Base-by-base conservation (phyloP, 2,797 vertebrate genomes). In the Halcyon chelicuti region DNA sequence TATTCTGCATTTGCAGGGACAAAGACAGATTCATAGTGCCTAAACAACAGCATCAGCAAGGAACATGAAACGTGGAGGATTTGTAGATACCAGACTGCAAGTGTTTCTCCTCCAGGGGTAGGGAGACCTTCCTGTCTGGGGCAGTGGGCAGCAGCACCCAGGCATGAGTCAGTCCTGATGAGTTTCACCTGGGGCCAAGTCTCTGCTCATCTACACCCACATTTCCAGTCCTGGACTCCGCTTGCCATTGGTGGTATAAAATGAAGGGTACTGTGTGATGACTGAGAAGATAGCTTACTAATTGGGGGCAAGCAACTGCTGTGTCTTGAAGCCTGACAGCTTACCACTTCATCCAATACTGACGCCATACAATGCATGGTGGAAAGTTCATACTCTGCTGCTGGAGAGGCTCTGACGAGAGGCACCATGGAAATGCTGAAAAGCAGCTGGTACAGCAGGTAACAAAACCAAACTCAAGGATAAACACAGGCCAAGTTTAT, bases 61-160 rank as follows among this genome's bases (percentile, higher is more conserved):
- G 29, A 37, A 8, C 11, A 1, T 0, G 2, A 40, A 54, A 9
- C 13, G 7, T 0, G 0, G 7, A 44, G 5, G 17, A 8, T 35
- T n/a, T 19, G 15, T 1, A n/a, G 46, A 28, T 75, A 42, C 13
- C 33, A 21, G 46, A 14, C 9, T 10, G 19, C 28, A 44, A 16
- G 18, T 1, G 3, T 28, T 52, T 23, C 49, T 26, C 7, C 7
- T 25, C 9, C 5, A 7, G 23, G 6, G 7, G 2, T 9, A 8
- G 40, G 26, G 14, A 77, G 31, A 13, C 0, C 21, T 47, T 47
- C 5, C 37, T 20, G 5, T 3, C 14, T 5, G 14, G 12, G 19
- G 26, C 37, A 54, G 46, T 1, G 5, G 18, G 22, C 1, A 0
- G 23, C 0, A 5, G 28, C 18, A 5, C 16, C 15, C 40, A 28